phyloP scores from a whole-genome alignment of 2,113 vertebrate genomes.

The Rhinopomastus cyanomelas region DNA sequence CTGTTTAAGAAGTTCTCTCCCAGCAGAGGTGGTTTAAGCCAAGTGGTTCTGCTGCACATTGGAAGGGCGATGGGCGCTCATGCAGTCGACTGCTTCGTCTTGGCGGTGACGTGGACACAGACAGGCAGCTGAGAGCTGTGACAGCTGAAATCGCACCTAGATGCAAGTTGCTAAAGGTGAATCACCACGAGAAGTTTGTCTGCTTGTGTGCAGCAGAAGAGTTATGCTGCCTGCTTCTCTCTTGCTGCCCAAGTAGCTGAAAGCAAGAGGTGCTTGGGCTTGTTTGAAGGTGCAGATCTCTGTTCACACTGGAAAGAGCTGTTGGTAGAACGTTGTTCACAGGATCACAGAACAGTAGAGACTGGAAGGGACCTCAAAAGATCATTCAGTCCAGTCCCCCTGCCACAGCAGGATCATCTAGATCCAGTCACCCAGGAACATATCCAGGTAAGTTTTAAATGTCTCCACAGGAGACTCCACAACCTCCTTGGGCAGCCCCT shows the following conservation, averaged over 20 bases:
- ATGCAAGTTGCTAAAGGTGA: not conserved
- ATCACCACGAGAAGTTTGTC: not conserved
- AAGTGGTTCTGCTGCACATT: conserved; percentile 47
- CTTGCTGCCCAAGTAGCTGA: not conserved
- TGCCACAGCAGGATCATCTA: no score
- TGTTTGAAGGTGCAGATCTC: not conserved
- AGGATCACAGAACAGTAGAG: no score
- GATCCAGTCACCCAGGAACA: no score
- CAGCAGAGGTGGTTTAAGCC: conserved; percentile 52
- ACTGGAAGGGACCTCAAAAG: no score
- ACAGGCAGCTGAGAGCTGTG: conserved; percentile 33
- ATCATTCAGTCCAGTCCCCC: no score
- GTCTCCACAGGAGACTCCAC: no score
- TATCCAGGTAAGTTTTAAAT: no score
- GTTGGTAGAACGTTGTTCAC: not conserved
- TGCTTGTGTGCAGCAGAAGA: not conserved
- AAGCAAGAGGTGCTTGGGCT: not conserved
- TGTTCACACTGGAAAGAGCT: not conserved
- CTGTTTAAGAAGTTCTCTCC: conserved; percentile 61
- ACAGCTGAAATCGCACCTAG: not conserved
- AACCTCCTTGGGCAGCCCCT: no score
- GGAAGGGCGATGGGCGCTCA: conserved; percentile 46
- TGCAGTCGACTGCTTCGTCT: conserved; percentile 54
- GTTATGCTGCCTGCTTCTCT: not conserved
- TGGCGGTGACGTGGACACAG: conserved; percentile 54